Base-by-base conservation (phyloP, 1,140 invertebrate genomes). In the Epicauta chinensis region DNA sequence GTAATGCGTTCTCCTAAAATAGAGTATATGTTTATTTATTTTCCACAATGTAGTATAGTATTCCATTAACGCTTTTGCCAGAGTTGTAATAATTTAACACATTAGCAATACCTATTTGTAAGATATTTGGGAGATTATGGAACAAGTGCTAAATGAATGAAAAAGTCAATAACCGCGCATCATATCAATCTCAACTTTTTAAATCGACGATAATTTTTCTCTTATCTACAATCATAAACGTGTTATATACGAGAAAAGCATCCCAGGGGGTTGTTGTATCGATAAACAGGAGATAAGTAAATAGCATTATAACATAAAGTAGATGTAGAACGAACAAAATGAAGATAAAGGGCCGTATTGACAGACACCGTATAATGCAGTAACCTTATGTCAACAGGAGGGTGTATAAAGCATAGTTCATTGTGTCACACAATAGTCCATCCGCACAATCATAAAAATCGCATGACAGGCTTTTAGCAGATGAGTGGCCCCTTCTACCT, bases 341-440 rank as follows among this genome's bases (percentile, higher is more conserved):
- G 50, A 16, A 35, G 50, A 44, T 51, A 51, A 52, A 51, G 46
- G 50, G 49, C 43, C 43, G 36, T 41, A 52, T 56, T 46, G 51
- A 56, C 44, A 36, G 50, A 45, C 49, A 52, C 12, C 17, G 32
- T 37, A 52, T 56, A 56, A 56, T 56, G 39, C 48, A 49, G 50
- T 52, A 56, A 56, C 55, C 55, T 56, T 56, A 56, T 56, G 55
- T 56, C 55, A 56, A 56, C 55, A 56, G 55, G 55, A 43, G 46
- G 50, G 46, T 48, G 55, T 56, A 52, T 44, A 56, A 56, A 56
- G 52, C 49, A 48, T 44, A 49, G 42, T 41, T 52, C 55, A 56
- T 56, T 56, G 55, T 56, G 34, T 37, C 29, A 35, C 42, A 56
- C 55, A 56, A 56, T 56, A 49, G 38, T 42, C 49, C n/a, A 36